Evolutionary conservation across 2,797 vertebrate genomes (phyloP).

Genomic region (Argya squamiceps): DNA sequence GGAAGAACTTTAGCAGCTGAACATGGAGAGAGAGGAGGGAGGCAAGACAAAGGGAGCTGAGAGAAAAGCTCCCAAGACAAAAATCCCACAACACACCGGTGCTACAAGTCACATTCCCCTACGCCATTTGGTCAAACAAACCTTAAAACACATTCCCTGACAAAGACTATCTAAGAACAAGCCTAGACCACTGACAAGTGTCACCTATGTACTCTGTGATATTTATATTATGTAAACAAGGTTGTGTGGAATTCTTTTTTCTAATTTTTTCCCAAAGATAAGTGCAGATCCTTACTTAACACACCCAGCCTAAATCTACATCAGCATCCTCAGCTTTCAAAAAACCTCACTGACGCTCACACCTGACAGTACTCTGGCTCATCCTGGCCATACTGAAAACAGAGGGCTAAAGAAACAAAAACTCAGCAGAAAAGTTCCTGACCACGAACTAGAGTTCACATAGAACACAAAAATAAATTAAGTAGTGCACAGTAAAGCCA

Average conservation of each 20-base stretch:
- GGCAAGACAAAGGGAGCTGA: neutral
- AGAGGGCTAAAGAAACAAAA: conserved; percentile 52
- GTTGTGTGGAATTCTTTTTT: neutral
- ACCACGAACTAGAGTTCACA: conserved; percentile 64
- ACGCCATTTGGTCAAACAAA: conserved; percentile 74
- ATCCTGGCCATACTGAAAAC: conserved; percentile 49
- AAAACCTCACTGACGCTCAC: conserved; percentile 51
- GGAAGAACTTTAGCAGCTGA: conserved; percentile 46
- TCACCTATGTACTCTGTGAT: conserved; percentile 38
- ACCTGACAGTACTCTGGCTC: conserved; percentile 56
- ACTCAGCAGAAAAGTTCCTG: conserved; percentile 42
- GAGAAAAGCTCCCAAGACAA: neutral
- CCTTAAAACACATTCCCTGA: conserved; percentile 68
- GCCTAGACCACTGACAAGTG: conserved; percentile 32
- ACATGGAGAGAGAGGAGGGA: conserved; percentile 16
- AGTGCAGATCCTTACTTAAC: conserved; percentile 62
- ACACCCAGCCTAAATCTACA: conserved; percentile 64
- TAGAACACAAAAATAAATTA: conserved; percentile 69
- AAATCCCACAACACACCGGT: neutral
- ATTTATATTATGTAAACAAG: conserved; percentile 52
- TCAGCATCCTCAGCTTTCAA: conserved; percentile 46
- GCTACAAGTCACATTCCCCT: conserved; percentile 41
- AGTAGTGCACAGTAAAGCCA: conserved; percentile 72
- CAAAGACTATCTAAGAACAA: conserved; percentile 57
- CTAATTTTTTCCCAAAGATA: neutral